These are phyloP conservation scores for Acanthochromis polyacanthus DNA, from an alignment of 2,113 vertebrate genomes.

Conservation along the genomic window DNA sequence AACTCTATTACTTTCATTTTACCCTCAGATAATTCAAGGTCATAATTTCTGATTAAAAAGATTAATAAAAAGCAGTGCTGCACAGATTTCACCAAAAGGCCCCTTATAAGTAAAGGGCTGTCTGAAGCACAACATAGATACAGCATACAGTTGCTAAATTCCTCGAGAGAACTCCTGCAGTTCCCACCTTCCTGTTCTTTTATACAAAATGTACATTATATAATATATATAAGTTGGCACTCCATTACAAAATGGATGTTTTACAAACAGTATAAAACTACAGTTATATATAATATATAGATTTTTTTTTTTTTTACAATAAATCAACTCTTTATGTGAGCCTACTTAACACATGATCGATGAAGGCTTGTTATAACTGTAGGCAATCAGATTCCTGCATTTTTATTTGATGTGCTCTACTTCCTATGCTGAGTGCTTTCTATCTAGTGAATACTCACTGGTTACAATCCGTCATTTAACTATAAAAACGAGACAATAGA, in stretches of 20 bases:
- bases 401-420: constrained; percentile 82
- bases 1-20: constrained; percentile 83
- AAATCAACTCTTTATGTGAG: constrained; percentile 55
- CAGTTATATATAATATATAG: constrained; percentile 76
- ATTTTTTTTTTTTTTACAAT: constrained; percentile 61
- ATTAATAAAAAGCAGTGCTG: constrained; percentile 91
- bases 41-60: constrained; percentile 90
- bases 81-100: constrained; percentile 85
- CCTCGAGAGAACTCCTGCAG: constrained; percentile 82
- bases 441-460: constrained; percentile 90
- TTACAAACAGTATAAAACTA: constrained; percentile 82
- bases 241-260: constrained; percentile 80
- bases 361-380: constrained; percentile 60
- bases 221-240: constrained; percentile 84
- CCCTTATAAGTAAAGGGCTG: constrained; percentile 88
- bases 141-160: constrained; percentile 79
- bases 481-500: constrained; percentile 49
- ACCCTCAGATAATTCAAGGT: constrained; percentile 90
- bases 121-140: constrained; percentile 84
- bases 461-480: constrained; percentile 76
- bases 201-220: constrained; percentile 92
- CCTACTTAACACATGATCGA: constrained; percentile 53
- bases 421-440: constrained; percentile 85
- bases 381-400: constrained; percentile 71
- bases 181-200: constrained; percentile 63